phyloP scores from a whole-genome alignment of 2,797 vertebrate species.

The Prunella strophiata region DNA sequence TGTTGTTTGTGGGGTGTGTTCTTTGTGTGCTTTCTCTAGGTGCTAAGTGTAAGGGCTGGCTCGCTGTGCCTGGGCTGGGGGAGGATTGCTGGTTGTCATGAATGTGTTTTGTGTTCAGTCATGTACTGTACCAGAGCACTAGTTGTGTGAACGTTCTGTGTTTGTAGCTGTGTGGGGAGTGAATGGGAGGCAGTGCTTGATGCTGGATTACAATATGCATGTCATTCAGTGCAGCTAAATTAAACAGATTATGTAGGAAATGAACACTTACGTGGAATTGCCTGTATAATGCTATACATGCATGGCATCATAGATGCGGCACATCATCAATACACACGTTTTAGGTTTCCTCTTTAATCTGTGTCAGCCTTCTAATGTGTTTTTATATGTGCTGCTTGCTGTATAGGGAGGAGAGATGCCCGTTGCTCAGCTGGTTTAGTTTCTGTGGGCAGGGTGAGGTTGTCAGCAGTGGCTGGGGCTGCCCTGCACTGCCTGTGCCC shows the following conservation, averaged over 20 bases:
- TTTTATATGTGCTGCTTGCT: neutral
- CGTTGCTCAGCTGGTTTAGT: neutral
- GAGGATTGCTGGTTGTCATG: neutral
- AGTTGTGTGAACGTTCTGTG: neutral
- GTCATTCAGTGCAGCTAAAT: neutral
- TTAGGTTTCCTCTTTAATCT: neutral
- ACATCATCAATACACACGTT: neutral
- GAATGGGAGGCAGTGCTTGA: neutral
- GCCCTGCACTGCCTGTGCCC: neutral
- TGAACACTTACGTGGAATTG: neutral
- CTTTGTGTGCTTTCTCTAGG: slow-evolving; percentile 13
- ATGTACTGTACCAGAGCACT: neutral
- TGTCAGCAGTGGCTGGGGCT: neutral
- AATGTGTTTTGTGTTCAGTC: neutral
- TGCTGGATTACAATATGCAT: neutral
- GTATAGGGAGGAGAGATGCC: neutral
- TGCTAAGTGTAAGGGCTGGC: neutral
- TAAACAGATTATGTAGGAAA: neutral
- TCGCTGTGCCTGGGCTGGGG: neutral
- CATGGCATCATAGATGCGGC: neutral
- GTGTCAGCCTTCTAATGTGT: neutral
- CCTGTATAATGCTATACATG: neutral
- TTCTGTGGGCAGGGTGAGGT: neutral
- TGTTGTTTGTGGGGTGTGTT: neutral
- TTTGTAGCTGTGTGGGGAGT: neutral